Evolutionary conservation across 1,140 invertebrate genomes (phyloP).

Genomic region (Ericerus pela): DNA sequence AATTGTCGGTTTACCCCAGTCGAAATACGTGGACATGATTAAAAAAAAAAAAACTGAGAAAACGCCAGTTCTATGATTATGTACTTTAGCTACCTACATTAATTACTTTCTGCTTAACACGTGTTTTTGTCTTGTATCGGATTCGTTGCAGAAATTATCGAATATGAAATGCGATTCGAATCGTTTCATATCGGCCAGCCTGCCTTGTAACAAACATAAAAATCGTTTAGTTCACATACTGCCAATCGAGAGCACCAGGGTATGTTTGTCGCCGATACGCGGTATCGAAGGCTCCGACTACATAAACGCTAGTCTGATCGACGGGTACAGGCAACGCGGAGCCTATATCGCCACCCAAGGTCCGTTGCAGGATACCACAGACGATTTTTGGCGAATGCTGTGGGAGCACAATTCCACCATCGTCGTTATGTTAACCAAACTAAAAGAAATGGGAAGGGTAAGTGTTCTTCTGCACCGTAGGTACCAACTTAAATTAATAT

Average conservation of each 20-base stretch:
- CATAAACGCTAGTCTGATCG: constrained; percentile 96
- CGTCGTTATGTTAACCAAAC: constrained; percentile 95
- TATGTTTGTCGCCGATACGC: constrained; percentile 81
- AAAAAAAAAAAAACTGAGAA: too few relatives aligned
- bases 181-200: constrained; percentile 87
- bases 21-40: too few relatives aligned
- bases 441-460: constrained; percentile 91
- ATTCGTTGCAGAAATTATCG: constrained; percentile 56
- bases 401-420: constrained; percentile 99
- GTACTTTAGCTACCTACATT: not conserved
- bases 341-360: constrained; percentile 98
- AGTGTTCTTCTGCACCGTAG: constrained; percentile 30
- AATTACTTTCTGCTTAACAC: not conserved
- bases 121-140: constrained; percentile 15
- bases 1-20: too few relatives aligned
- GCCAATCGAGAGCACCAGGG: constrained; percentile 89
- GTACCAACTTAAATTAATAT: not conserved
- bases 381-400: constrained; percentile 99
- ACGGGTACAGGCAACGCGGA: constrained; percentile 78
- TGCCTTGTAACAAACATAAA: constrained; percentile 95
- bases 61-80: not conserved
- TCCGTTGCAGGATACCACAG: constrained; percentile 84
- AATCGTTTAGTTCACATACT: constrained; percentile 89
- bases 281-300: constrained; percentile 93
- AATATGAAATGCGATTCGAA: constrained; percentile 89